Evolutionary conservation across 1,140 invertebrate genomes (phyloP).

Genomic region (Cardiocondyla obscurior): DNA sequence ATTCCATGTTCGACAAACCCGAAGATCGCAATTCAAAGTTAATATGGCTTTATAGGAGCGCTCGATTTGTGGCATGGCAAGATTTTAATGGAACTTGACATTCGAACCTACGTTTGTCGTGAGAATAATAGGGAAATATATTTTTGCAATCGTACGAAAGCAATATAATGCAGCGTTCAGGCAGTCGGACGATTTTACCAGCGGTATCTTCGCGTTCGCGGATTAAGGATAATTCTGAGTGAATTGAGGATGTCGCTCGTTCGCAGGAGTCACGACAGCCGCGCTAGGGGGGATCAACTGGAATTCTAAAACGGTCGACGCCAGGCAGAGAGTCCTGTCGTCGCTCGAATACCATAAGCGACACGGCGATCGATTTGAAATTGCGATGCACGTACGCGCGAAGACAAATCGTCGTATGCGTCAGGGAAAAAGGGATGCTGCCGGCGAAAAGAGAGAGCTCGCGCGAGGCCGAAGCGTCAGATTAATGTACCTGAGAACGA

Average conservation of each 20-base stretch:
- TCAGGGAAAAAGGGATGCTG: conserved; percentile 19
- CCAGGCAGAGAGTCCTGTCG: conserved; percentile 19
- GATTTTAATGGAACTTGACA: not conserved
- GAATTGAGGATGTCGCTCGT: not conserved
- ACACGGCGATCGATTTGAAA: conserved; percentile 51
- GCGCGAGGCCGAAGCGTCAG: not conserved
- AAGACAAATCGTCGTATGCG: conserved; percentile 62
- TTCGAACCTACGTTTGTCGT: not conserved
- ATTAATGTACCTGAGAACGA: not conserved
- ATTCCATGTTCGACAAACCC: conserved; percentile 15
- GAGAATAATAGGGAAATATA: not conserved
- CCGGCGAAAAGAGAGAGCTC: not conserved
- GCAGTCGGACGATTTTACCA: not conserved
- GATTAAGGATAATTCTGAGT: conserved; percentile 3
- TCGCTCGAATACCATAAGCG: conserved; percentile 59
- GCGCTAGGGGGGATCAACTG: not conserved
- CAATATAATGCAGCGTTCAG: not conserved
- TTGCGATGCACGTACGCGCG: conserved; percentile 50
- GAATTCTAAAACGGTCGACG: conserved; percentile 25
- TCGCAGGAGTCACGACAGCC: not conserved
- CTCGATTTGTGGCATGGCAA: conserved; percentile 13
- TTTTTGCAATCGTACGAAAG: not conserved
- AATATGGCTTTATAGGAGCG: not conserved
- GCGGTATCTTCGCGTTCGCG: not conserved
- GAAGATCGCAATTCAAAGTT: conserved; percentile 6